A percentile compares a stretch with the other conserved stretches of the same genome.
Conservation (phyloP, 2,888 invertebrate species). For the Morpho achilles region DNA sequence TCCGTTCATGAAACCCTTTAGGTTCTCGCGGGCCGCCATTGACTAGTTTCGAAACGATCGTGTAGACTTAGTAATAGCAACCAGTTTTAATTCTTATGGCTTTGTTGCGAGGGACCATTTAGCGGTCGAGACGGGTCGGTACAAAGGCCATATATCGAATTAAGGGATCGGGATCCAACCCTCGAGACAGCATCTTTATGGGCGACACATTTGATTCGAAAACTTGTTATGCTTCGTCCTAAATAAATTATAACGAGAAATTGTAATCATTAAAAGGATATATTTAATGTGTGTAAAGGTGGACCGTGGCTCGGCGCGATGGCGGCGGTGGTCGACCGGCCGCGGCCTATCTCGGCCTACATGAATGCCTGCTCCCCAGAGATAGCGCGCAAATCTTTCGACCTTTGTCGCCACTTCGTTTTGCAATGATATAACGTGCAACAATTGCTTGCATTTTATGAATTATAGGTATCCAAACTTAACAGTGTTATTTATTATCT, state of each 20-base stretch:
- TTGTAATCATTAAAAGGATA: slow-evolving; percentile 63
- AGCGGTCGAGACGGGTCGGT: slow-evolving; percentile 43
- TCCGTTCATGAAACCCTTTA: slow-evolving; percentile 72
- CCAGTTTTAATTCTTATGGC: slow-evolving; percentile 76
- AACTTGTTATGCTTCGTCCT: slow-evolving; percentile 78
- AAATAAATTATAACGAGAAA: slow-evolving; percentile 79
- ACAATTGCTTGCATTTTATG: neutral
- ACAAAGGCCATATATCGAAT: slow-evolving; percentile 71
- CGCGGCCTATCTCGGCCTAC: slow-evolving; percentile 65
- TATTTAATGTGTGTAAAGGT: slow-evolving; percentile 72
- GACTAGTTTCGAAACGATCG: slow-evolving; percentile 69
- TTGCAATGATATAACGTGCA: slow-evolving; percentile 29
- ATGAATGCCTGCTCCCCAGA: slow-evolving; percentile 64
- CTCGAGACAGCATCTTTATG: slow-evolving; percentile 76
- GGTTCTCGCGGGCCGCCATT: slow-evolving; percentile 48
- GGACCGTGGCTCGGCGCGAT: slow-evolving; percentile 31
- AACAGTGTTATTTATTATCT: too few species aligned
- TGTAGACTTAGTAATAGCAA: slow-evolving; percentile 58
- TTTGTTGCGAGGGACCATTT: slow-evolving; percentile 68
- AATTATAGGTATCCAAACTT: neutral
- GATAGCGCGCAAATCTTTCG: slow-evolving; percentile 51
- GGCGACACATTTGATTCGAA: slow-evolving; percentile 79
- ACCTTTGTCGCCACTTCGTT: slow-evolving; percentile 59
- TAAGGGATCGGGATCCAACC: slow-evolving; percentile 69
- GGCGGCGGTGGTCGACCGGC: slow-evolving; percentile 38